A percentile compares a stretch with the other conserved stretches of the same genome.
These are phyloP conservation scores for Atta cephalotes DNA, from an alignment of 1,140 invertebrate species.

Conservation along the genomic window DNA sequence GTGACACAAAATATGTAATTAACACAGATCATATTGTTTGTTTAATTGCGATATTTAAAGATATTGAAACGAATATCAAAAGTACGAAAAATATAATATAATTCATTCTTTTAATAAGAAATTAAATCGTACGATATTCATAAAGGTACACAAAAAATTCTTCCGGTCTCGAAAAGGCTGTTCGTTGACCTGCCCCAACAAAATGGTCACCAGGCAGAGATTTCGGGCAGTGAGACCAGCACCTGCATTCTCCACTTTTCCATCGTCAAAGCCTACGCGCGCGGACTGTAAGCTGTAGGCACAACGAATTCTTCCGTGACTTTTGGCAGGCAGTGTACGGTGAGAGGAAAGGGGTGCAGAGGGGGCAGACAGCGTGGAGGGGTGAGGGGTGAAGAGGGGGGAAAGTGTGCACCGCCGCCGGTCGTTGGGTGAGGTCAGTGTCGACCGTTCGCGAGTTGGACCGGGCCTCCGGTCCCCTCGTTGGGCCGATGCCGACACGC, in stretches of 20 bases:
- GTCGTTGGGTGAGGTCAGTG: constrained; percentile 86
- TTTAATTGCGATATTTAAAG: not conserved
- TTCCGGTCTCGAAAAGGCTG: not conserved
- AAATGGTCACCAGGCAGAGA: constrained; percentile 11
- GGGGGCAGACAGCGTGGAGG: constrained; percentile 29
- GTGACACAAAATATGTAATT: not conserved
- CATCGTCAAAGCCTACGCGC: constrained; percentile 47
- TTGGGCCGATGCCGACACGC: constrained; percentile 66
- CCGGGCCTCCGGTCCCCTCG: constrained; percentile 80
- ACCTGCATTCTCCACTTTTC: constrained; percentile 53
- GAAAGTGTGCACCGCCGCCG: constrained; percentile 69
- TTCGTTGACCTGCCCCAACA: constrained; percentile 29
- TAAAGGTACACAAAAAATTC: not conserved
- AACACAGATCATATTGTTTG: not conserved
- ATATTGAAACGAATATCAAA: not conserved
- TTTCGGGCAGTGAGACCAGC: constrained; percentile 37
- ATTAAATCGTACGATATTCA: not conserved
- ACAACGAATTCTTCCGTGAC: constrained; percentile 81
- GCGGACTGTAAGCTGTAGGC: constrained; percentile 71
- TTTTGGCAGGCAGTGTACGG: constrained; percentile 84
- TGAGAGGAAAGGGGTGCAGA: constrained; percentile 68
- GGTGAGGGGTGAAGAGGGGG: not conserved
- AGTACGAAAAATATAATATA: not conserved
- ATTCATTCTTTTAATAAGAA: not conserved
- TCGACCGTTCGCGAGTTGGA: constrained; percentile 84